Evolutionary conservation across 2,113 vertebrate species (phyloP).

Genomic region (Notothenia coriiceps): DNA sequence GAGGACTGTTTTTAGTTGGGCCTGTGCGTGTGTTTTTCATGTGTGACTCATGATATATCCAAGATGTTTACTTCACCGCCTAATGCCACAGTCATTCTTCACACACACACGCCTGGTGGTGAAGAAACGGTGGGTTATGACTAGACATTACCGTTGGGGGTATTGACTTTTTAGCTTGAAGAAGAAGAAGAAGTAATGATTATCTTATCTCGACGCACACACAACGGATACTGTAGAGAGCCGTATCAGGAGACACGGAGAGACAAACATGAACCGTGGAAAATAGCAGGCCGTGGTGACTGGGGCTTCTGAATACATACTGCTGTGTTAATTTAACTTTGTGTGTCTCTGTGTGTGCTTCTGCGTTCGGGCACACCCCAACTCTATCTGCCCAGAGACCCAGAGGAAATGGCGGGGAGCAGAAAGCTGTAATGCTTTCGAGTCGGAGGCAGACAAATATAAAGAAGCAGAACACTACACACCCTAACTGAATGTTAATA

Average conservation of each 20-base stretch:
- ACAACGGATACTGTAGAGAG: constrained; percentile 3
- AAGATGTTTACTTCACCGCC: too few species aligned
- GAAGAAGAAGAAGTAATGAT: constrained; percentile 4
- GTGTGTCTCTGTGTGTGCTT: constrained; percentile 24
- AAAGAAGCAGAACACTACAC: constrained; percentile 59
- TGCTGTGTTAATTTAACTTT: constrained; percentile 42
- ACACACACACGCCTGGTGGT: not conserved
- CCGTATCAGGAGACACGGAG: not conserved
- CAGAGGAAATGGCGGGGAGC: constrained; percentile 51
- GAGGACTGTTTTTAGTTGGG: too few species aligned
- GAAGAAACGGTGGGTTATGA: not conserved
- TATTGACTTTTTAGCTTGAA: constrained; percentile 19
- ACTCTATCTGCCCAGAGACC: constrained; percentile 44
- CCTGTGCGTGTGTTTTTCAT: too few species aligned
- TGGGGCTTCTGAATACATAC: constrained; percentile 26
- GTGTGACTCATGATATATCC: too few species aligned
- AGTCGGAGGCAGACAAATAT: constrained; percentile 60
- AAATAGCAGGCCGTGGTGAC: not conserved
- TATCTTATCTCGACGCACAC: constrained; percentile 20
- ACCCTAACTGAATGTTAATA: constrained; percentile 75
- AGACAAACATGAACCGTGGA: constrained; percentile 15
- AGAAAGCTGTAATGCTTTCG: constrained; percentile 42
- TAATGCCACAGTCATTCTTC: too few species aligned
- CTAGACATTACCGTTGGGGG: not conserved
- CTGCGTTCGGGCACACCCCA: constrained; percentile 25